Evolutionary conservation across 2,888 invertebrate genomes (phyloP), one percentile per base, ranked within the genome.

Genomic region (Drosophila affinis): DNA sequence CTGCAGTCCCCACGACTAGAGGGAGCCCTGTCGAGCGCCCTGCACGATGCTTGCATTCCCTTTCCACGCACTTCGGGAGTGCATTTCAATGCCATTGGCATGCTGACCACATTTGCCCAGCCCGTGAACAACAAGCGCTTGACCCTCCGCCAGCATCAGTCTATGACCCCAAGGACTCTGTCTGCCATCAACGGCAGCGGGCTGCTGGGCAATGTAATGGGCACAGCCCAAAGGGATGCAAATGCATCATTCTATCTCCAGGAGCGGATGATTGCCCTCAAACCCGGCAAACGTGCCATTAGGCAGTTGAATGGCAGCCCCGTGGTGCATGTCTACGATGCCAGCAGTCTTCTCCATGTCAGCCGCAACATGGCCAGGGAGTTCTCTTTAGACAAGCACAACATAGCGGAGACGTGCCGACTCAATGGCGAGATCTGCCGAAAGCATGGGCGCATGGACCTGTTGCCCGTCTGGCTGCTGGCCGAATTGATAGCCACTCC

Each of bases 11-110:
- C 92, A 0, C 80, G 92, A 3, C 64, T 92, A 3, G 92, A 92
- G 62, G 92, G 92, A 9, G 92, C 92, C 0, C 68, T 91, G 4
- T 90, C 91, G 10, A 92, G 92, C 71, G 92, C 92, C 1, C 67
- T 92, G 6, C 92, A 92, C 58, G 97, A 97, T 88, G 95, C 96
- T 9, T 97, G 96, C 90, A 96, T 99, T 79, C 98, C 98, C 0
- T 99, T 98, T 92, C 98, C 98, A 0, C 94, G 97, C 60, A 98
- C 98, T 0, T 98, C 97, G 10, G 98, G 98, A 1, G 98, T 98
- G 0, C 95, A 96, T 85, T 99, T 98, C 93, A 97, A 97, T 92
- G 96, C 96, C 29, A 96, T 96, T 24, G 97, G 97, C 86, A 94
- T 95, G 62, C 92, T 99, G 64, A 97, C 98, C 0, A 96, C 96